Evolutionary conservation across 1,140 invertebrate species (phyloP), one percentile per base, ranked within the genome.

Genomic region (Meloidogyne hapla): DNA sequence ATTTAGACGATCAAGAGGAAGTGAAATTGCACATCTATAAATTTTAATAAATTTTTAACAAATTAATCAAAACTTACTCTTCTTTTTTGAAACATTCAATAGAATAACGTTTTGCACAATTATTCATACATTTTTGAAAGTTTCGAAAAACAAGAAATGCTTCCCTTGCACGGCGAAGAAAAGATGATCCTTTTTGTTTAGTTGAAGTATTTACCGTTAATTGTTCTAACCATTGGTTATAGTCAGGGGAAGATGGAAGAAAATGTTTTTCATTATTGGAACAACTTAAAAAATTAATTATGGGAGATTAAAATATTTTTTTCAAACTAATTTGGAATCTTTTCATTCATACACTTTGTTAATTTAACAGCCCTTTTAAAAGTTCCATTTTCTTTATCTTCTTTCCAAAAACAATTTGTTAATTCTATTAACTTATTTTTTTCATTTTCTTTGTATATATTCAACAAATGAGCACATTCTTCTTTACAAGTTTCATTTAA

Each of bases 41-140:
- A 56, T 9, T 67, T 25, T 12, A 15, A 69, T 13, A 33, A 69
- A 68, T 23, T 18, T 18, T 23, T 62, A 23, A 40, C 12, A 45
- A 23, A 15, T 23, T 69, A 23, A 18, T 56, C n/a, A 4, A 38
- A 18, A 13, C 15, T 33, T 26, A 72, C 69, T 48, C 45, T 6
- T n/a, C 28, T 40, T 23, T 48, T 40, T 69, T 48, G 33, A 72
- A 72, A 62, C 69, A 72, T 62, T 72, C 33, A 23, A 9, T 72
- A 15, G 45, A 72, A 28, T 25, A 62, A 61, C 33, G 25, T 62
- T 72, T 72, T 26, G 69, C 69, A n/a, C 69, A 72, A 56, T 72
- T 72, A 8, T 72, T 72, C 69, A 72, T 72, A 21, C 69, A 72
- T 33, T 72, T 72, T 56, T 72, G 69, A 26, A 72, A 72, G 18